Evolutionary conservation across 2,888 invertebrate species (phyloP).

Genomic region (Hylaea fasciaria): DNA sequence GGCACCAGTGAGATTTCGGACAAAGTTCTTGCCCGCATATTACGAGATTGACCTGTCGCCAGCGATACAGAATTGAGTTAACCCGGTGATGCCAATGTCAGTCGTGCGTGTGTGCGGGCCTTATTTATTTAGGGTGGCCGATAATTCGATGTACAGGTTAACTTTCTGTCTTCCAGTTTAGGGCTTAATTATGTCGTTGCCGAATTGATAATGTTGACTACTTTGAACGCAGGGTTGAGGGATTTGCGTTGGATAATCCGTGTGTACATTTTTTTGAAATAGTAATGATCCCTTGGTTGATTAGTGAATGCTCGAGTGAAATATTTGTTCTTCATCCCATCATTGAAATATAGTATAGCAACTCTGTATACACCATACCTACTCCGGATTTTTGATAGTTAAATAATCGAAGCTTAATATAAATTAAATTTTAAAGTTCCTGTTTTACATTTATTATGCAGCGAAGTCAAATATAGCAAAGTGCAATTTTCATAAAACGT

Average conservation of each 20-base stretch:
- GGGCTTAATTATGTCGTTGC: not conserved
- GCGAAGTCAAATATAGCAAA: not conserved
- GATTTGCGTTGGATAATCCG: no score
- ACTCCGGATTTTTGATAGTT: no score
- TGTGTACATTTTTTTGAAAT: no score
- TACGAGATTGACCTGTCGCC: conserved; percentile 36
- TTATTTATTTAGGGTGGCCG: conserved; percentile 1
- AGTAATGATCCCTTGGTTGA: no score
- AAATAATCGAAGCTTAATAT: no score
- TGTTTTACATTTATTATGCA: not conserved
- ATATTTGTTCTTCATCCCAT: no score
- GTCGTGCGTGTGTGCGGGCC: no score
- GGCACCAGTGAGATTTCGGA: conserved; percentile 9
- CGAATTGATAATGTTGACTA: not conserved
- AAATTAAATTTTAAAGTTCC: no score
- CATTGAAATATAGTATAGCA: no score
- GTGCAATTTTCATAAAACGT: no score
- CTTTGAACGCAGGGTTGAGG: not conserved
- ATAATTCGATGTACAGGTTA: not conserved
- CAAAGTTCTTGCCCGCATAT: conserved; percentile 20
- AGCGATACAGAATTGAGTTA: conserved; percentile 24
- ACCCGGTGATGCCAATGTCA: not conserved
- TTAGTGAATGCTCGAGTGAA: no score
- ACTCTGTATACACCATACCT: no score
- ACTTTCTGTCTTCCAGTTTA: not conserved